Conservation (phyloP, 1,140 invertebrate species). For the Geopemphigus sp. region DNA sequence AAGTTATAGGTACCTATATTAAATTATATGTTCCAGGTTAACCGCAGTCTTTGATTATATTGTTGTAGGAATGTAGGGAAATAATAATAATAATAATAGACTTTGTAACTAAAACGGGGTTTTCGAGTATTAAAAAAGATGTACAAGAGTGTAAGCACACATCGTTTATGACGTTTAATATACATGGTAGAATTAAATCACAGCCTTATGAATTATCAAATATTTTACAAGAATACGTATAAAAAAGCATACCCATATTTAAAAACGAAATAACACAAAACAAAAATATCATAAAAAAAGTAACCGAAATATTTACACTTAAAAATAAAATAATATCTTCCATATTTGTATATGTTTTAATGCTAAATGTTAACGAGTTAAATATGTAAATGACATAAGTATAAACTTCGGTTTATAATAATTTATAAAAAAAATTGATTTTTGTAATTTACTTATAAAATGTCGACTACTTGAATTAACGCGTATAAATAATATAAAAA, state of each 20-base stretch:
- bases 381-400: not conserved
- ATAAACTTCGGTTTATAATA: not conserved
- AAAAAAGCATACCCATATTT: not conserved
- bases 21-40: not conserved
- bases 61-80: not conserved
- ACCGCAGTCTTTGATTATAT: slow-evolving; percentile 7
- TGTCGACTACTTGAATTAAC: not conserved
- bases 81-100: no score
- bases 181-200: slow-evolving; percentile 46
- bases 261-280: slow-evolving; percentile 24
- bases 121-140: not conserved
- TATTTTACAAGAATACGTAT: slow-evolving; percentile 27
- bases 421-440: slow-evolving; percentile 6
- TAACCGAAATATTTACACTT: not conserved
- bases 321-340: not conserved
- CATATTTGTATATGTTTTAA: not conserved
- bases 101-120: not conserved
- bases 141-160: slow-evolving; percentile 1
- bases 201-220: slow-evolving; percentile 45
- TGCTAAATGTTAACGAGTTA: not conserved
- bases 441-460: not conserved
- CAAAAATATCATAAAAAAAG: slow-evolving; percentile 19
- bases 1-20: not conserved
- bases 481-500: not conserved
- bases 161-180: not conserved